These are phyloP conservation scores for Synanthedon andrenaeformis DNA, from an alignment of 2,888 invertebrate species.

Conservation along the genomic window DNA sequence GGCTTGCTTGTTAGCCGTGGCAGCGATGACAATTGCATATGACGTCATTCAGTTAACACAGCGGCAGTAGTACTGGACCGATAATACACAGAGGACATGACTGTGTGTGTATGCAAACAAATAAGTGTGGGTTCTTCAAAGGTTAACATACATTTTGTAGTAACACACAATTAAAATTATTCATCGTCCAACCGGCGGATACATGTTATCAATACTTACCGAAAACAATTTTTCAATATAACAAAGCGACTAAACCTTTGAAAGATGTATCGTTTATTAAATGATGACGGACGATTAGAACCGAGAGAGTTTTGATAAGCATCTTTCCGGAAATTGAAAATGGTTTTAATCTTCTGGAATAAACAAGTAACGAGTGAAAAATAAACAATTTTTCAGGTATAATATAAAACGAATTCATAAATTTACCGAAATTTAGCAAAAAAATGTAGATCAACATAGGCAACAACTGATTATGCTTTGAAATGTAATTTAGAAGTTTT, in stretches of 20 bases:
- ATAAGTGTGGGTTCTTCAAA: slow-evolving; percentile 29
- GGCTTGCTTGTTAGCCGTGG: slow-evolving; percentile 61
- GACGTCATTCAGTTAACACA: slow-evolving; percentile 48
- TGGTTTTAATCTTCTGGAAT: slow-evolving; percentile 13
- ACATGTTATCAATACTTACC: too few species aligned
- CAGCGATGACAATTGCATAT: slow-evolving; percentile 59
- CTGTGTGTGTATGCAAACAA: slow-evolving; percentile 27
- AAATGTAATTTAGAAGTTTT: too few species aligned
- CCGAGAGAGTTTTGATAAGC: not conserved
- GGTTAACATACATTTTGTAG: slow-evolving; percentile 24
- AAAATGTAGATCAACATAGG: too few species aligned
- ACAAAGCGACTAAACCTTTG: too few species aligned
- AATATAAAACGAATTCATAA: too few species aligned
- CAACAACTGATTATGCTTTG: too few species aligned
- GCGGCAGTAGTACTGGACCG: slow-evolving; percentile 18
- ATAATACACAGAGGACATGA: slow-evolving; percentile 32
- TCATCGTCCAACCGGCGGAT: too few species aligned
- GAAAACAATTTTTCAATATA: too few species aligned
- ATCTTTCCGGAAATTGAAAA: slow-evolving; percentile 10
- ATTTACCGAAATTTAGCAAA: too few species aligned
- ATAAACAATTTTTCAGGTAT: not conserved
- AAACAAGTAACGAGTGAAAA: not conserved
- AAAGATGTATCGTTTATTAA: too few species aligned
- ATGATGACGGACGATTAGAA: not conserved
- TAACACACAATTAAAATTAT: not conserved